Base-by-base conservation (phyloP, 1,140 invertebrate species). In the Formica selysi region DNA sequence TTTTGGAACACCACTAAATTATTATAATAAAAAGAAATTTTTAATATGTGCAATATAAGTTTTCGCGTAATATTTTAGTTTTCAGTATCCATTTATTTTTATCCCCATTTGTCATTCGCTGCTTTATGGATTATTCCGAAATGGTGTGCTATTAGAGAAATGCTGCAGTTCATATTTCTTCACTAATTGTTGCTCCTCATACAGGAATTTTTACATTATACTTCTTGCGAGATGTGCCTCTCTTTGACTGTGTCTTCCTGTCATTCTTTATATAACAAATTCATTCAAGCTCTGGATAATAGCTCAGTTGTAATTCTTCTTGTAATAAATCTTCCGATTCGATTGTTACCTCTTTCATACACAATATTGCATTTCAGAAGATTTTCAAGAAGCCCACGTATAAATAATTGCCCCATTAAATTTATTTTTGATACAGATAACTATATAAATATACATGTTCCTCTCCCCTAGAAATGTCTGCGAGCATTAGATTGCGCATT, bases 101-200 rank as follows among this genome's bases (percentile, higher is more conserved):
- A 65, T 67, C n/a, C 13, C 13, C 3, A 36, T 48, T 67, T 11
- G 4, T 61, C 22, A 26, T 26, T 38, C 11, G 29, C 13, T 26
- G 64, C 44, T 70, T 70, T 29, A 80, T 64, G 5, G 8, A 68
- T 29, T 4, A 70, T n/a, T 68, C 36, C 0, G n/a, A 16, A 67
- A 38, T 48, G 29, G 11, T 79, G 41, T 51, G 62, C 29, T 13
- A 79, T 67, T n/a, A 22, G 32, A n/a, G 62, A 79, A 70, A 54
- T 10, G n/a, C 13, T 54, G n/a, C 44, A 2, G 32, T 68, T 51
- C 41, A 22, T 54, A n/a, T 54, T 54, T 70, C 64, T 67, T 44
- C 61, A 5, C 19, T 68, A 51, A 36, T 38, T 70, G 19, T 41
- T 41, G 51, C 36, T 44, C 54, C 67, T 44, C 51, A 13, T n/a